These are phyloP conservation scores for Sander lucioperca DNA, from an alignment of 2,113 vertebrate genomes.

Conservation along the genomic window DNA sequence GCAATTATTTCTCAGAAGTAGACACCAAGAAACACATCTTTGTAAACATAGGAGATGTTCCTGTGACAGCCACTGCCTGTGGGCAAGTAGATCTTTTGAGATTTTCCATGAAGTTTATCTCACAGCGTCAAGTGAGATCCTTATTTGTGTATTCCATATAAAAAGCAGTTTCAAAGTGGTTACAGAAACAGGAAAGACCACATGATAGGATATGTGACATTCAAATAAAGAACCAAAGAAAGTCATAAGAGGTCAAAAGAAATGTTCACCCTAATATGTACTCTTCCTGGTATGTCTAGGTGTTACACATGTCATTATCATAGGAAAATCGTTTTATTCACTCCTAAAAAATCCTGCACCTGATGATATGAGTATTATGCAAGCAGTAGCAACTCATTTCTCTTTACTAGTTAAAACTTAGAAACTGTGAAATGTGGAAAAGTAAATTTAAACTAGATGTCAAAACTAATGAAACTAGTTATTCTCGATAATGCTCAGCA, in stretches of 20 bases:
- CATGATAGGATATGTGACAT: neutral
- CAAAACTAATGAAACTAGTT: slow-evolving; percentile 8
- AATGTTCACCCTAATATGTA: neutral
- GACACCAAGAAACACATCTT: slow-evolving; percentile 8
- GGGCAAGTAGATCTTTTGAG: neutral
- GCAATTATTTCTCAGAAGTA: neutral
- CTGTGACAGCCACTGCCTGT: slow-evolving; percentile 1
- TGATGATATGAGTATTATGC: neutral
- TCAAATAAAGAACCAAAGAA: neutral
- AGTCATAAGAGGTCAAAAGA: neutral
- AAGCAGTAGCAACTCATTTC: neutral
- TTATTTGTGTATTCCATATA: neutral
- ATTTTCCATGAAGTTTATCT: neutral
- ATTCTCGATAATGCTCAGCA: neutral
- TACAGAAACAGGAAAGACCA: neutral
- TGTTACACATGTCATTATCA: neutral
- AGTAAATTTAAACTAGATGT: neutral
- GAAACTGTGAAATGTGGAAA: neutral
- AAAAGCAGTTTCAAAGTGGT: neutral
- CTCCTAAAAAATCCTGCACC: neutral
- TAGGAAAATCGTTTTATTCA: neutral
- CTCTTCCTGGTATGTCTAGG: neutral
- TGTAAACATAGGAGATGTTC: neutral
- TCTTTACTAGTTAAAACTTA: neutral
- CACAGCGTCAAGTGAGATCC: neutral